Base-by-base conservation (phyloP, 2,888 invertebrate species). In the Rhagophthalmus giganteus region DNA sequence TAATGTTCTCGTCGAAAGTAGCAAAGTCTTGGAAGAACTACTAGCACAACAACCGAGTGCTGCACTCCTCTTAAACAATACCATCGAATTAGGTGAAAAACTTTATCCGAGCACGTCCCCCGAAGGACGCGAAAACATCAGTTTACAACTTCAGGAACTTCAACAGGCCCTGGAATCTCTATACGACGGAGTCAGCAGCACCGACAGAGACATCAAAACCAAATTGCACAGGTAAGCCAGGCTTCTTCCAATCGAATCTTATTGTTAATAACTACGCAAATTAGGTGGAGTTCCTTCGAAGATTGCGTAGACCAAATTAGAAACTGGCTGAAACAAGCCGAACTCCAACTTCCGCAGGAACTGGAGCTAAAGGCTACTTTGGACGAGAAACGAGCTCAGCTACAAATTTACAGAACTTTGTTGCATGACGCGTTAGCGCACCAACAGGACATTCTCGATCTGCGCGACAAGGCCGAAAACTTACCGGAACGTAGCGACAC, bases 351-450 rank as follows among this genome's bases (percentile, higher is more conserved):
- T 13, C 87, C 88, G 0, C 80, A 82, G 41, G 89, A 93, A 60
- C 83, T 94, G 27, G 88, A 90, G 68, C 72, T 92, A 2, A 90
- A 87, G 67, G 85, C 90, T 0, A 93, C 91, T 0, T 76, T 95
- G 51, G 94, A 95, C 73, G 95, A 95, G 71, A 96, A 96, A 74
- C 85, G 91, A 53, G 86, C 86, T 28, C 93, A 94, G 72, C 76
- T 95, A 26, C 90, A 90, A 70, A 81, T 86, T 0, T 95, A 95
- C 66, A 83, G 93, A 64, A 83, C 84, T 37, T 79, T 88, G 49
- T 78, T 93, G 25, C 91, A 91, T 71, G 94, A 94, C 63, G 87
- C 91, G 2, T 80, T 87, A 41, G 81, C 87, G 24, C 90, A 93
- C 72, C 91, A 94, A 69, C 89, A 92, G 69, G 90, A 91, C 57